Percentiles rank a stretch among this genome's conserved stretches.
Evolutionary conservation across 2,113 vertebrate genomes (phyloP).

Genomic region (Takifugu flavidus): DNA sequence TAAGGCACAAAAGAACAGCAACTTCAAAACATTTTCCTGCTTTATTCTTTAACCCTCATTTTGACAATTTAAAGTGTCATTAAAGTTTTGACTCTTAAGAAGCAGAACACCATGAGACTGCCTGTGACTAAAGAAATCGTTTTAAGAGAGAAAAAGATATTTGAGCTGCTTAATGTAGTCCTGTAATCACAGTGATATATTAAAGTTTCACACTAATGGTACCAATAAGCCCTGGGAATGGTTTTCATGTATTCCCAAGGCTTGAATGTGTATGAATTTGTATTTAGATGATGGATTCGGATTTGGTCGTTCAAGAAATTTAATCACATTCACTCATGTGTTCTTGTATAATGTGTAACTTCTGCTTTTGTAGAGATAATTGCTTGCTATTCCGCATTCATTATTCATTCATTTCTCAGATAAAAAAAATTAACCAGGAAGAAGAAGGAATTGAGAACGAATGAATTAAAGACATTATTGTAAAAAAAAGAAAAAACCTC

Average conservation of each 20-base stretch:
- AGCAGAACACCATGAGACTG: background rate
- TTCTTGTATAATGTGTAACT: background rate
- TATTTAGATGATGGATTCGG: background rate
- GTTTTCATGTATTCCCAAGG: constrained; percentile 11
- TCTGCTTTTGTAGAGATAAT: no score
- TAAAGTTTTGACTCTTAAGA: constrained; percentile 16
- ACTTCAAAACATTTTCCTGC: constrained; percentile 62
- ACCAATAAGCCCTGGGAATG: constrained; percentile 10
- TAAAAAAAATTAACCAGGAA: no score
- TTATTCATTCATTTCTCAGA: no score
- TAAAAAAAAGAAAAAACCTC: no score
- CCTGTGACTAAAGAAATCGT: constrained; percentile 3
- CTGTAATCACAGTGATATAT: constrained; percentile 9
- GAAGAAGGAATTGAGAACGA: no score
- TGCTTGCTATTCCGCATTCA: no score
- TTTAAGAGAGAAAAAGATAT: constrained; percentile 1
- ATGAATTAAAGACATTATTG: no score
- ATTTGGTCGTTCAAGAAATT: background rate
- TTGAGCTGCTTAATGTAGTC: constrained; percentile 15
- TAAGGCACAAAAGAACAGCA: constrained; percentile 66
- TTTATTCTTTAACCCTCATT: constrained; percentile 44
- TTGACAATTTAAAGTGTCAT: constrained; percentile 29
- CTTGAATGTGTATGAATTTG: background rate
- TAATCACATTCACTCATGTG: background rate
- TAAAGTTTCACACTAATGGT: constrained; percentile 8